phyloP scores from a whole-genome alignment of 2,797 vertebrate species.

The Parotocinclus haroldoi region DNA sequence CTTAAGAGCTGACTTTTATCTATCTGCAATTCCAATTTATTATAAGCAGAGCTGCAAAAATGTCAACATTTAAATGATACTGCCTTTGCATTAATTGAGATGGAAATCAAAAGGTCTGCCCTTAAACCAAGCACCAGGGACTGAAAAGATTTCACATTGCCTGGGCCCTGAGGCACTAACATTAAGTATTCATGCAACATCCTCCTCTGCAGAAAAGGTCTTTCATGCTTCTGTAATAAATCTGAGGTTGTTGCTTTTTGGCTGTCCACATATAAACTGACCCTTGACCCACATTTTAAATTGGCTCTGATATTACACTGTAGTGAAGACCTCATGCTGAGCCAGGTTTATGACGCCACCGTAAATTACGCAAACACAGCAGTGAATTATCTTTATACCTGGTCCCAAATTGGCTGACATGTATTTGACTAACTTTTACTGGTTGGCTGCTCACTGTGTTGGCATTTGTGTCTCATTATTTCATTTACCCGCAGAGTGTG shows the following conservation, averaged over 20 bases:
- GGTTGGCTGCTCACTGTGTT: slow-evolving; percentile 8
- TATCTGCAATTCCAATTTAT: slow-evolving; percentile 11
- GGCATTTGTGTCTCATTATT: slow-evolving; percentile 23
- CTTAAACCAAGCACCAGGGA: slow-evolving; percentile 55
- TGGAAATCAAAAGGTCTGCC: slow-evolving; percentile 32
- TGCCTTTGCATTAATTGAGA: slow-evolving; percentile 29
- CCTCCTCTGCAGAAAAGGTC: slow-evolving; percentile 40
- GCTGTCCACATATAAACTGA: slow-evolving; percentile 45
- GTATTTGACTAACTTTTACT: slow-evolving; percentile 21
- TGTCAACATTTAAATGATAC: slow-evolving; percentile 35
- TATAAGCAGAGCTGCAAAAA: slow-evolving; percentile 13
- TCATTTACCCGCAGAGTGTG: neutral
- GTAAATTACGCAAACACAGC: slow-evolving; percentile 29
- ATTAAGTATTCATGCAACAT: slow-evolving; percentile 53
- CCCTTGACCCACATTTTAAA: slow-evolving; percentile 44
- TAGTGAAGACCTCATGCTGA: slow-evolving; percentile 28
- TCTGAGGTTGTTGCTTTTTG: slow-evolving; percentile 47
- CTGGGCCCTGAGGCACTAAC: slow-evolving; percentile 29
- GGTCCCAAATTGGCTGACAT: slow-evolving; percentile 36
- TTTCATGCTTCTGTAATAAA: slow-evolving; percentile 48
- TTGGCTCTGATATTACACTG: slow-evolving; percentile 33
- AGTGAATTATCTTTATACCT: slow-evolving; percentile 27
- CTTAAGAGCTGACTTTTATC: slow-evolving; percentile 8
- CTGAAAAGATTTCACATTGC: slow-evolving; percentile 25
- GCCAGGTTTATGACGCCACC: slow-evolving; percentile 36